A percentile compares a stretch with the other conserved stretches of the same genome.
These are phyloP conservation scores for Dione vanillae DNA, from an alignment of 2,888 invertebrate genomes.

Conservation along the genomic window DNA sequence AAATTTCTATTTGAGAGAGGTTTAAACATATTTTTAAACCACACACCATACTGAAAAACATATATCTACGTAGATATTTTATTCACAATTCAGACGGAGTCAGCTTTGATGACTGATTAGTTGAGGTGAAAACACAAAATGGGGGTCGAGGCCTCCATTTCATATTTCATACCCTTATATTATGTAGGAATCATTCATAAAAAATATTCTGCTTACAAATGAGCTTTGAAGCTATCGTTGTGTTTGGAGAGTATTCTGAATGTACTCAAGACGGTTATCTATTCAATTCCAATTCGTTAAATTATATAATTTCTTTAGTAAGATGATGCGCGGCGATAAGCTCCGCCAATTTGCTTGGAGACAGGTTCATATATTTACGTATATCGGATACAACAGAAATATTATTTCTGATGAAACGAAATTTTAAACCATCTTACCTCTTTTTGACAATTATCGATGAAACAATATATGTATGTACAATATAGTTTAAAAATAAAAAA, in stretches of 20 bases:
- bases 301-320: no score
- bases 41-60: constrained; percentile 33
- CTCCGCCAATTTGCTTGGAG: no score
- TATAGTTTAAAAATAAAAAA: not conserved
- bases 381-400: no score
- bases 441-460: no score
- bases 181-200: constrained; percentile 15
- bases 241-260: not conserved
- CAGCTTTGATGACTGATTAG: constrained; percentile 60
- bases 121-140: constrained; percentile 49
- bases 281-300: no score
- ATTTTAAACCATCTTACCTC: no score
- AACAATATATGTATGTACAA: no score
- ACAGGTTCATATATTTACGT: no score
- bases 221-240: not conserved
- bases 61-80: constrained; percentile 48
- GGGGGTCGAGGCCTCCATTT: constrained; percentile 40
- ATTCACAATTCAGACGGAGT: constrained; percentile 49
- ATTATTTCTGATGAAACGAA: no score
- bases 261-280: no score
- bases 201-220: constrained; percentile 1
- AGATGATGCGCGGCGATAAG: no score
- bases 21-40: constrained; percentile 26
- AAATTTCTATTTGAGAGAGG: no score
- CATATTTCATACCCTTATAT: constrained; percentile 36